Base-by-base conservation (phyloP, 2,113 vertebrate species). In the Sitta europaea region DNA sequence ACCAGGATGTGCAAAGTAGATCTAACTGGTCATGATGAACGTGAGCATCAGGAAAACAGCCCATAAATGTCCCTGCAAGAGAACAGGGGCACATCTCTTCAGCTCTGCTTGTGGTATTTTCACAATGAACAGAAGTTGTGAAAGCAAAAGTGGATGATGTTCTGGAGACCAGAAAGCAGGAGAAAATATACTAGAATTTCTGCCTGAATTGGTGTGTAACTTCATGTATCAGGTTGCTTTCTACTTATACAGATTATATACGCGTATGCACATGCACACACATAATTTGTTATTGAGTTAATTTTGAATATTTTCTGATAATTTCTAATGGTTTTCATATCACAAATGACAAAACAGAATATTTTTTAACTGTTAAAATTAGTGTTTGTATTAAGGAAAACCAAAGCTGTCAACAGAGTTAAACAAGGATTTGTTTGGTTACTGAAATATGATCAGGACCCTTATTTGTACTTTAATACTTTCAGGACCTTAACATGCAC, bases 41-140 rank as follows among this genome's bases (percentile, higher is more conserved):
- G 29, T 40, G 19, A 88, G 11, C 35, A 42, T 35, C 51, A 85
- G 47, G 16, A 5, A 78, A 73, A 53, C 21, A 85, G 48, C n/a
- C 28, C 73, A 48, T 51, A 82, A 82, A 86, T 33, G 31, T 83
- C 62, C 45, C 31, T 83, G 73, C 71, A 90, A 40, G 58, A 58
- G 19, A 9, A 14, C 11, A 0, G 1, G 48, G 38, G 12, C 27
- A 55, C 31, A 54, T 62, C 10, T 66, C 38, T 50, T 21, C 35
- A 6, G 0, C 51, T 89, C 36, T 78, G 15, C 11, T 58, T 75
- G n/a, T 12, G 57, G 4, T 27, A 50, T 38, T 55, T 65, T 68
- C 29, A 3, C 16, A 50, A 10, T 3, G 5, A 89, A 42, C 27
- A 68, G 54, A 82, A 54, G 10, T 68, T 83, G 45, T 79, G 45